Evolutionary conservation across 1,140 invertebrate species (phyloP).

Genomic region (Papilio machaon): DNA sequence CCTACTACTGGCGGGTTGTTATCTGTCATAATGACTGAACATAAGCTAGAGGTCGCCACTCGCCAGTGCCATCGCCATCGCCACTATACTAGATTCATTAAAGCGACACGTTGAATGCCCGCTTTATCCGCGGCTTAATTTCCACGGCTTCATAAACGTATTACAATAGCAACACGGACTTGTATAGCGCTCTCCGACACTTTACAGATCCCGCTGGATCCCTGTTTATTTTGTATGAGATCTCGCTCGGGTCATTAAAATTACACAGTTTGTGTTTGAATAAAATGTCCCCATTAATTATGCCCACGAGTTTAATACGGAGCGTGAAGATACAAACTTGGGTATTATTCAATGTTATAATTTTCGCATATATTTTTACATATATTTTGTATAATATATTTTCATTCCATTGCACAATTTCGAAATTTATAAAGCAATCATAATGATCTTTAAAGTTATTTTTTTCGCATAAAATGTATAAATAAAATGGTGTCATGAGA

Average conservation of each 20-base stretch:
- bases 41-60: constrained; percentile 7
- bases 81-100: constrained; percentile 27
- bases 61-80: not conserved
- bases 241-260: constrained; percentile 20
- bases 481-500: not conserved
- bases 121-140: constrained; percentile 25
- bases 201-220: constrained; percentile 1
- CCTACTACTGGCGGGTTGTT: not conserved
- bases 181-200: constrained; percentile 23
- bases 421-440: not conserved
- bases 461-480: not conserved
- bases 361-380: not conserved
- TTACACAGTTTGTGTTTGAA: constrained; percentile 7
- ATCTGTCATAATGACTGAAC: not conserved
- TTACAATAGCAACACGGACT: constrained; percentile 6
- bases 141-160: constrained; percentile 25
- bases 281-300: constrained; percentile 15
- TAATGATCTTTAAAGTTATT: not conserved
- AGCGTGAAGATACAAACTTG: not conserved
- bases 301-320: not conserved
- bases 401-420: not conserved
- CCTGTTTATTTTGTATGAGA: not conserved
- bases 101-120: constrained; percentile 23
- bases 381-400: not conserved
- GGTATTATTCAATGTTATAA: not conserved